Percentiles rank a stretch among this genome's conserved stretches.
These are phyloP conservation scores for Onychostruthus taczanowskii DNA, from an alignment of 2,113 vertebrate species.

Conservation along the genomic window DNA sequence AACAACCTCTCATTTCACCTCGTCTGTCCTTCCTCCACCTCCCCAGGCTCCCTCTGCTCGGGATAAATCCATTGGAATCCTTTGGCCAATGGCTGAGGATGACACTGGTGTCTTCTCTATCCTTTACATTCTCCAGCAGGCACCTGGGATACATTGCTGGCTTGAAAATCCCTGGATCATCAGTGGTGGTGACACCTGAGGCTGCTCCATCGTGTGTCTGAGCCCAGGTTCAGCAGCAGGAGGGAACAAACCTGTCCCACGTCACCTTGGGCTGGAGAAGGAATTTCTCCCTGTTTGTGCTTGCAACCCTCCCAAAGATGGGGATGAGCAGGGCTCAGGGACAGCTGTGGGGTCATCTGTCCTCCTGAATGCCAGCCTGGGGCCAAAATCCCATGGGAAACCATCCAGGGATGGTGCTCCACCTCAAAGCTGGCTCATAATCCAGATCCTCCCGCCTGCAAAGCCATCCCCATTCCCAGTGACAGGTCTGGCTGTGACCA, in stretches of 20 bases:
- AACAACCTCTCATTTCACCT: background rate
- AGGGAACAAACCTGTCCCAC: background rate
- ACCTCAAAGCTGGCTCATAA: background rate
- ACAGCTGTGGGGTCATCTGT: background rate
- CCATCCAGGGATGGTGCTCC: background rate
- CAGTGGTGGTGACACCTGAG: background rate
- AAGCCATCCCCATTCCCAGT: fast-evolving
- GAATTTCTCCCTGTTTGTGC: background rate
- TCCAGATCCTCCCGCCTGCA: fast-evolving
- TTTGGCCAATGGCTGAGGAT: background rate
- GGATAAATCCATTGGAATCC: background rate
- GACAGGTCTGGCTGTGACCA: fast-evolving
- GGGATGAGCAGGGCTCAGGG: background rate
- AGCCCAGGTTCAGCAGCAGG: background rate
- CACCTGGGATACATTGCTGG: background rate
- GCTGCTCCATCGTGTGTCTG: fast-evolving
- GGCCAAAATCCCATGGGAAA: background rate
- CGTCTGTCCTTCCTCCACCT: background rate
- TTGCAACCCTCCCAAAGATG: background rate
- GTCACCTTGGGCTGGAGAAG: background rate
- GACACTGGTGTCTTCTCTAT: background rate
- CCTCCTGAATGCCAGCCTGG: background rate
- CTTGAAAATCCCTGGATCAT: background rate
- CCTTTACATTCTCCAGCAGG: background rate
- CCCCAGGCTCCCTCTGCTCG: background rate